Evolutionary conservation across 2,113 vertebrate genomes (phyloP).

Genomic region (Lamprotornis superbus): DNA sequence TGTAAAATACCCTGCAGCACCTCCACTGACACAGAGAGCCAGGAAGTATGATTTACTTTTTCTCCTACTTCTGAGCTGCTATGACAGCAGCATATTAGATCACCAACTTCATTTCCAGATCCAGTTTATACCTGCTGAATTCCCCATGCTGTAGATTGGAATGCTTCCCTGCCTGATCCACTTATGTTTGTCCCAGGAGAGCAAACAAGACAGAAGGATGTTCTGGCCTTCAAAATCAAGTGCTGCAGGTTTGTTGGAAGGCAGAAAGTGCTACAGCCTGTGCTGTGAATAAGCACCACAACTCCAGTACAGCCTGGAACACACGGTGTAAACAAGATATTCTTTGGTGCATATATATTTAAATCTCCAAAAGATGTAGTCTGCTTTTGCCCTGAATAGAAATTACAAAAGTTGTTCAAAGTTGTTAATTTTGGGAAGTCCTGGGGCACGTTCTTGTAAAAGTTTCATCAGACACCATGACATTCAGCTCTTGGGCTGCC

Average conservation of each 20-base stretch:
- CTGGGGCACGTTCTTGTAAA: not conserved
- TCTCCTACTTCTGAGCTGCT: not conserved
- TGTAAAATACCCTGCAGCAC: not conserved
- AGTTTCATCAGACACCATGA: not conserved
- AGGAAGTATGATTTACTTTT: not conserved
- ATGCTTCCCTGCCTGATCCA: not conserved
- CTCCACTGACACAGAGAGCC: not conserved
- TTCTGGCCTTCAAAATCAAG: slow-evolving; percentile 4
- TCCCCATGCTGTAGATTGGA: not conserved
- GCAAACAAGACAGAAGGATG: not conserved
- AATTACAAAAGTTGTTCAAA: not conserved
- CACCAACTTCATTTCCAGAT: not conserved
- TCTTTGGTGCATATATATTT: not conserved
- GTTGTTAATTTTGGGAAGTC: not conserved
- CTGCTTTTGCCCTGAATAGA: not conserved
- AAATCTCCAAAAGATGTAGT: not conserved
- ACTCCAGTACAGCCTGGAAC: not conserved
- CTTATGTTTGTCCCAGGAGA: not conserved
- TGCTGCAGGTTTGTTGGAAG: not conserved
- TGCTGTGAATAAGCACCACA: not conserved
- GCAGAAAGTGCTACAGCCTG: not conserved
- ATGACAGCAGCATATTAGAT: not conserved
- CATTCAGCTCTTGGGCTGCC: not conserved
- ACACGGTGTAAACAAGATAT: not conserved
- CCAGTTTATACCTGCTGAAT: not conserved